Base-by-base conservation (phyloP, 37 sponge, comb jelly and placozoan species). In the Lycopodina hypogea region DNA sequence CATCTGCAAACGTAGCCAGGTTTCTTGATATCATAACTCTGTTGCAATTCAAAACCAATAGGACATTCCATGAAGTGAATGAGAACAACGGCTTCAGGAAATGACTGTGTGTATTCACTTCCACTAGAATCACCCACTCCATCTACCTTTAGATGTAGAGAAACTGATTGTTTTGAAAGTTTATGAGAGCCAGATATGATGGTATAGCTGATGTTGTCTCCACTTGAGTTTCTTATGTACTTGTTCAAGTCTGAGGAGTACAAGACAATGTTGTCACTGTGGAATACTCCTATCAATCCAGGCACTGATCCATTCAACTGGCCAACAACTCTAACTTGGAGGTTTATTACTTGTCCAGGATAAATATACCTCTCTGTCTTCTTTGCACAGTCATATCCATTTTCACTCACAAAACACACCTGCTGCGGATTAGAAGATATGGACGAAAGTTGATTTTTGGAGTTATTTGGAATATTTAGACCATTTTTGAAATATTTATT, bases 271-370 rank as follows among this genome's bases (percentile, higher is more conserved):
- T 45, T 39, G 22, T 38, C 42, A 4, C 15, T 73, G 21, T 22
- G 33, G 21, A 29, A 11, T 12, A 65, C 74, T 38, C 28, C 1
- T 22, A 71, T n/a, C 6, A n/a, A 7, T 41, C 82, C 65, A 0
- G 72, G 82, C 19, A 72, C 53, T 64, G 63, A 12, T 42, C 64
- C 73, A 48, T 81, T 45, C 29, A 50, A 45, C 53, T 71, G 82
- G 2, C 74, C 64, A 22, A 81, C 64, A 19, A 59, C 37, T 60
- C 59, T n/a, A 2, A 48, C 62, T 52, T 19, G 1, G 39, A 78
- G 21, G 7, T 18, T 18, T 14, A 53, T 39, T 24, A n/a, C 24
- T 35, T 81, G 45, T 33, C 82, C 82, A 18, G 82, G 82, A 63
- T 63, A 81, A 6, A 79, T 23, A 21, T 50, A 50, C 0, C 11